A percentile compares a stretch with the other conserved stretches of the same genome.
phyloP scores from a whole-genome alignment of 2,888 invertebrate genomes.

The Dioctria rufipes region DNA sequence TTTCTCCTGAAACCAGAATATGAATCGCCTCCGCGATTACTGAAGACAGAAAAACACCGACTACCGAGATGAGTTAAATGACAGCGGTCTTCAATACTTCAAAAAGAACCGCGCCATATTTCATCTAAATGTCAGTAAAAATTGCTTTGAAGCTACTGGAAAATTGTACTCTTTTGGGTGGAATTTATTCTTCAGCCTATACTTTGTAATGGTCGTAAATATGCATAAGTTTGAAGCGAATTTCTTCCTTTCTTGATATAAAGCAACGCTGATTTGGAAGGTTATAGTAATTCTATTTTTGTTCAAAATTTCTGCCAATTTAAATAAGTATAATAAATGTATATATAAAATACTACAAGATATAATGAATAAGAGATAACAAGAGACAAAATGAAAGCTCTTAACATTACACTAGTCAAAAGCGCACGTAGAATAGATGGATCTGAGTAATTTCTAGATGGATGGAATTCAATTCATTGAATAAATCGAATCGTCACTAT shows the following conservation, averaged over 20 bases:
- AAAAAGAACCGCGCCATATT: constrained; percentile 59
- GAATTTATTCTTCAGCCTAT: background rate
- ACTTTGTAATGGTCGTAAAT: constrained; percentile 28
- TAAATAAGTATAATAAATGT: too few species aligned
- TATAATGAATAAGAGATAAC: too few species aligned
- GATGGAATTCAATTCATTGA: too few species aligned
- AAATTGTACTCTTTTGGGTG: constrained; percentile 26
- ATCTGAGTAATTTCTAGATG: too few species aligned
- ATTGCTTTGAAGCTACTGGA: constrained; percentile 58
- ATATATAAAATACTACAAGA: too few species aligned
- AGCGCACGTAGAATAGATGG: too few species aligned
- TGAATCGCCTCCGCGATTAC: background rate
- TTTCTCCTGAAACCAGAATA: constrained; percentile 2
- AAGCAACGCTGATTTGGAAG: too few species aligned
- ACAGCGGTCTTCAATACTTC: constrained; percentile 51
- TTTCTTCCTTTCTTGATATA: constrained; percentile 8
- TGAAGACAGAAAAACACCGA: background rate
- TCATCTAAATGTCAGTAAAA: constrained; percentile 57
- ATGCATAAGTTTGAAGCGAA: background rate
- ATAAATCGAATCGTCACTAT: too few species aligned
- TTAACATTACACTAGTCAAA: too few species aligned
- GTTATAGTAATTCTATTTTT: too few species aligned
- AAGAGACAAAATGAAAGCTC: too few species aligned
- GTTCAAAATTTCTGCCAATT: too few species aligned
- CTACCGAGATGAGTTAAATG: constrained; percentile 43